phyloP scores from a whole-genome alignment of 2,888 invertebrate species.

The Phortica magna region DNA sequence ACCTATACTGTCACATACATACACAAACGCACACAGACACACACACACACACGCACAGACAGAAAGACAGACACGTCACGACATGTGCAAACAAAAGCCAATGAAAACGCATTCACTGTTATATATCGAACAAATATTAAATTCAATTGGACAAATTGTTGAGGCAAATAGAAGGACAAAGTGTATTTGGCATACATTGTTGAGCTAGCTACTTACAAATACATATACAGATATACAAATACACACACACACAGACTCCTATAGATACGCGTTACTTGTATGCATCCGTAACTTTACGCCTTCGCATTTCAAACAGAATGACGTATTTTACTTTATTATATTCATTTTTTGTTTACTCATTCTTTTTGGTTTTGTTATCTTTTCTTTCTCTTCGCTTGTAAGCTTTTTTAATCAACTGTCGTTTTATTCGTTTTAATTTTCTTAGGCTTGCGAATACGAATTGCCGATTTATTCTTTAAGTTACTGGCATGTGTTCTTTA shows the following conservation, averaged over 20 bases:
- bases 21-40: background rate
- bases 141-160: constrained; percentile 22
- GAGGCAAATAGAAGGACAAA: constrained; percentile 11
- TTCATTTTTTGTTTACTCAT: constrained; percentile 56
- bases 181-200: background rate
- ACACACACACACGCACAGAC: constrained; percentile 26
- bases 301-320: no score
- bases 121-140: constrained; percentile 15
- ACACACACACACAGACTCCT: no score
- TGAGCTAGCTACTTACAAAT: background rate
- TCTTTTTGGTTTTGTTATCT: constrained; percentile 37
- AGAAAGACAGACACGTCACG: background rate
- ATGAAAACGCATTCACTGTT: background rate
- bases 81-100: background rate
- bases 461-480: constrained; percentile 98
- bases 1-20: background rate
- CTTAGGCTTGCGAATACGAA: constrained; percentile 97
- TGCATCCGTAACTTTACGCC: no score
- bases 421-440: constrained; percentile 33
- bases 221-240: no score
- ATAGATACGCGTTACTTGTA: no score
- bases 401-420: constrained; percentile 1
- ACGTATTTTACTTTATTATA: constrained; percentile 21
- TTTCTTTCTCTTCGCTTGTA: constrained; percentile 16
- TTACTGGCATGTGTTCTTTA: constrained; percentile 97